phyloP scores from a whole-genome alignment of 2,888 invertebrate genomes.

The Eudemis profundana region DNA sequence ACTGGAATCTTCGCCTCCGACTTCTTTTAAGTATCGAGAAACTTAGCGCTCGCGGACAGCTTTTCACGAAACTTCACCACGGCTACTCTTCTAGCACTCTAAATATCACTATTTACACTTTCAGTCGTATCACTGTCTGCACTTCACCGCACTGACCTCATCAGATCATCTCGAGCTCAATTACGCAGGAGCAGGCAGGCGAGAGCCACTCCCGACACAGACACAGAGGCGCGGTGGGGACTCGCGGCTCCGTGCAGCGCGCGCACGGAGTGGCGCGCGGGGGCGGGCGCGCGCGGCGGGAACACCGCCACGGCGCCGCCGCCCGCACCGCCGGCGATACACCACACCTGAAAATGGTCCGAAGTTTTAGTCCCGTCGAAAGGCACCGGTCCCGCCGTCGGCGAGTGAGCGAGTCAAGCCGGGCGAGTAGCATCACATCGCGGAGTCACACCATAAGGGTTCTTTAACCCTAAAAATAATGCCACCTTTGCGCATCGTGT shows the following conservation, averaged over 20 bases:
- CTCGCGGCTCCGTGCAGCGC: conserved; percentile 58
- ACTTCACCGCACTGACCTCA: conserved; percentile 8
- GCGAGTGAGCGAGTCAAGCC: no score
- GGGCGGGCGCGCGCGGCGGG: conserved; percentile 65
- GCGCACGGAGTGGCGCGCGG: conserved; percentile 69
- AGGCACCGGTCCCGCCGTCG: no score
- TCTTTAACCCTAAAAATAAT: no score
- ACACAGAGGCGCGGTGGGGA: conserved; percentile 25
- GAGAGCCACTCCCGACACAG: conserved; percentile 28
- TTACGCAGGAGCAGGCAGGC: conserved; percentile 3
- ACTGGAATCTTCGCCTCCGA: conserved; percentile 18
- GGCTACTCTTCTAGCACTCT: conserved; percentile 17
- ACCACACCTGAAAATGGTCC: conserved; percentile 71
- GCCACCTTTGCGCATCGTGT: no score
- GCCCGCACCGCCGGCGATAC: conserved; percentile 63
- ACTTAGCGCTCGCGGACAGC: conserved; percentile 1
- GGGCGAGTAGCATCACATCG: no score
- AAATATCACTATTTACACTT: conserved; percentile 25
- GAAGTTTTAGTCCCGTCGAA: no score
- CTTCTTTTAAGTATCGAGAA: conserved; percentile 24
- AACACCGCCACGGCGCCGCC: conserved; percentile 76
- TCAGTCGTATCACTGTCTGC: not conserved
- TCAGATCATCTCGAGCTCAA: not conserved
- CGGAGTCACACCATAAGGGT: no score
- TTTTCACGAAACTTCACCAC: conserved; percentile 7